Evolutionary conservation across 2,797 vertebrate species (phyloP).

Genomic region (Peromyscus aztecus): DNA sequence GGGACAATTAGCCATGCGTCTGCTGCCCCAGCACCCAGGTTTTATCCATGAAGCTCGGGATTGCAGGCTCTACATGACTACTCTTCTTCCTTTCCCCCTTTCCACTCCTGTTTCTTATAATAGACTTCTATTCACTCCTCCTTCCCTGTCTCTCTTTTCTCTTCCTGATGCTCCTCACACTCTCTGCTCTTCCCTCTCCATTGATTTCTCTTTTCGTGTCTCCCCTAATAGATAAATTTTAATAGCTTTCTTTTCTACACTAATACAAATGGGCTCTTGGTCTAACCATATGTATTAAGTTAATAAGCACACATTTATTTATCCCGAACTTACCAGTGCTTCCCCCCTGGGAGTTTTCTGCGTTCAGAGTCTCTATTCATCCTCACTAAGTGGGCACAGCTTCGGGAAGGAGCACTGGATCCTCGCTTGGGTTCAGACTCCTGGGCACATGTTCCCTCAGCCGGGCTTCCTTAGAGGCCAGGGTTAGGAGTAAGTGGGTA

Average conservation of each 20-base stretch:
- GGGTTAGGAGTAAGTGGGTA: background rate
- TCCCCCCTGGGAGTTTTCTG: background rate
- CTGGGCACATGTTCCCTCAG: background rate
- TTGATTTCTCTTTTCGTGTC: background rate
- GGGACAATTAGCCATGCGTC: slow-evolving; percentile 51
- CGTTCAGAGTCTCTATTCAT: background rate
- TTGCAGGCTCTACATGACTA: background rate
- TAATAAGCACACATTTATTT: slow-evolving; percentile 68
- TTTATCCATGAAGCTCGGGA: background rate
- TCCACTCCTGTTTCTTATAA: background rate
- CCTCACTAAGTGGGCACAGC: background rate
- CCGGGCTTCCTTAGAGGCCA: background rate
- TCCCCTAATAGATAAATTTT: slow-evolving; percentile 33
- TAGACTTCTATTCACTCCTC: background rate
- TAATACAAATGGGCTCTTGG: background rate
- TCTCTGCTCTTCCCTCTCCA: background rate
- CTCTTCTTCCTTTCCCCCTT: background rate
- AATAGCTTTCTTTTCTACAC: background rate
- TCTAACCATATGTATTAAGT: slow-evolving; percentile 17
- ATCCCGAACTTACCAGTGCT: background rate
- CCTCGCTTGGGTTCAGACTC: background rate
- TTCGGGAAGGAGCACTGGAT: background rate
- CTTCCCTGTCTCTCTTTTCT: background rate
- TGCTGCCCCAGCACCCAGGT: background rate
- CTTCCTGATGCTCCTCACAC: fast-evolving